Percentiles rank a stretch among this genome's conserved stretches.
These are phyloP conservation scores for Trinorchestia longiramus DNA, from an alignment of 1,140 invertebrate species.

Conservation along the genomic window DNA sequence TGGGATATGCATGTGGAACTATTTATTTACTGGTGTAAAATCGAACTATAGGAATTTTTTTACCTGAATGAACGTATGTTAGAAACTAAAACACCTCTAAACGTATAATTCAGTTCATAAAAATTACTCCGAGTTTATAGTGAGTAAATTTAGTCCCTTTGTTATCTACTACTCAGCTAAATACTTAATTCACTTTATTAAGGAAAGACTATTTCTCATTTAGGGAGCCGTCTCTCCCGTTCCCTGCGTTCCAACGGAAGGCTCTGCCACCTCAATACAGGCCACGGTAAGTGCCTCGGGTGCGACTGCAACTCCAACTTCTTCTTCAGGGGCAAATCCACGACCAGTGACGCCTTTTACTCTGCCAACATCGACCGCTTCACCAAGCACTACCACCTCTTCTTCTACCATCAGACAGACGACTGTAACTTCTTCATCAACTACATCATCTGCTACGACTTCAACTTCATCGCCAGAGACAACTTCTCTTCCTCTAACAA, in stretches of 20 bases:
- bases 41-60: no score
- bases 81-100: no score
- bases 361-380: neutral
- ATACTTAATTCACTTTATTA: no score
- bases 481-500: neutral
- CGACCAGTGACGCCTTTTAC: neutral
- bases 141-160: no score
- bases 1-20: no score
- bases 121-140: no score
- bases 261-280: neutral
- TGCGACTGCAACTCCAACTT: neutral
- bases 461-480: neutral
- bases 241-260: neutral
- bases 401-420: neutral
- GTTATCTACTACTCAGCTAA: no score
- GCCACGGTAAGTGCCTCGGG: conserved; percentile 18
- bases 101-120: no score
- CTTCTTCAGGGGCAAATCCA: neutral
- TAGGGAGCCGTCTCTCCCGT: conserved; percentile 2
- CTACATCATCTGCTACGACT: neutral
- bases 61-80: no score
- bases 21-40: no score
- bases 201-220: no score
- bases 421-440: neutral
- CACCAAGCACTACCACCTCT: neutral